phyloP scores from a whole-genome alignment of 2,113 vertebrate genomes.

The Chaetorhynchus papuensis region DNA sequence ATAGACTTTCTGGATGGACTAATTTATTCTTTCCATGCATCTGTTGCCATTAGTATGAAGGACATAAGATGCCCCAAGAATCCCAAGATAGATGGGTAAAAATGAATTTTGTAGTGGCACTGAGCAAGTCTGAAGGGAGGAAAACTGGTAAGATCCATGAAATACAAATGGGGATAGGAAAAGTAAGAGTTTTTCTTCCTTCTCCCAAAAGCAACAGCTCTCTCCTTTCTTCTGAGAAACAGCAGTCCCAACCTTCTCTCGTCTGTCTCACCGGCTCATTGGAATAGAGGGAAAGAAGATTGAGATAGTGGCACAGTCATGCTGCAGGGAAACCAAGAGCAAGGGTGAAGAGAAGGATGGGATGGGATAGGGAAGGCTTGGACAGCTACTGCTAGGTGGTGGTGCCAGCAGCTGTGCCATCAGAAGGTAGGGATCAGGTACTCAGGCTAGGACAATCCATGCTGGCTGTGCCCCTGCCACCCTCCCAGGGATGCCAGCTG shows the following conservation, averaged over 20 bases:
- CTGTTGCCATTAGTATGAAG: not conserved
- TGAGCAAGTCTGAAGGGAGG: not conserved
- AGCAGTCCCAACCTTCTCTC: not conserved
- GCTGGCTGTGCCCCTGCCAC: not conserved
- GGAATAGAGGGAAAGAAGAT: not conserved
- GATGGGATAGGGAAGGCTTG: not conserved
- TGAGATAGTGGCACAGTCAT: not conserved
- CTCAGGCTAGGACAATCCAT: not conserved
- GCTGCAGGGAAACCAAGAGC: not conserved
- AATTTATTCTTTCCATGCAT: not conserved
- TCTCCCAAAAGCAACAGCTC: not conserved
- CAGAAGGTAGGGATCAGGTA: not conserved
- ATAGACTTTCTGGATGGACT: not conserved
- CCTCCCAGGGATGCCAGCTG: not conserved
- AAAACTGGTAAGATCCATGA: not conserved
- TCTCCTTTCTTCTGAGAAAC: not conserved
- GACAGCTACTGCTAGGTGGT: not conserved
- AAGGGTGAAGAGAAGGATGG: not conserved
- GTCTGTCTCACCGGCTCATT: not conserved
- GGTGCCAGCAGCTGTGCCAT: not conserved
- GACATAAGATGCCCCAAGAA: not conserved
- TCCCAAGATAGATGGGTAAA: not conserved
- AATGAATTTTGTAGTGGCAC: not conserved
- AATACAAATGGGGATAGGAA: not conserved
- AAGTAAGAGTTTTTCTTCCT: not conserved